Evolutionary conservation across 2,797 vertebrate genomes (phyloP).

Genomic region (Spondyliosoma cantharus): DNA sequence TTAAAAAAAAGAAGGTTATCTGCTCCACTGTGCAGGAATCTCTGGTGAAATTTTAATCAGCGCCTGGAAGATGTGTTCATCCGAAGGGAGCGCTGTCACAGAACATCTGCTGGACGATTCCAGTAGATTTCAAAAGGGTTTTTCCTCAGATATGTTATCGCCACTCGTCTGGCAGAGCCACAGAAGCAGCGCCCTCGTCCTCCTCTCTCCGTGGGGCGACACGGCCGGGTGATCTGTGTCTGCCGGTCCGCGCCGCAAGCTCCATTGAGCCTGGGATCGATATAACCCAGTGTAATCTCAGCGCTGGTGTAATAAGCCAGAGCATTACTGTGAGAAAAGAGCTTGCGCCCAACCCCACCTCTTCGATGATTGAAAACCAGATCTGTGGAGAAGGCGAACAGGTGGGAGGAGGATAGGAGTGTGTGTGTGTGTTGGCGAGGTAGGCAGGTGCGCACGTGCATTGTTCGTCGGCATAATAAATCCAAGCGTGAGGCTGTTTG

Average conservation of each 20-base stretch:
- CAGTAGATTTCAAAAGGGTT: slow-evolving; percentile 4
- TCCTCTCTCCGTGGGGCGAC: slow-evolving; percentile 1
- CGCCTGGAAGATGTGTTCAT: slow-evolving; percentile 17
- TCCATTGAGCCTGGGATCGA: slow-evolving; percentile 64
- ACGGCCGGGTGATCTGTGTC: slow-evolving; percentile 31
- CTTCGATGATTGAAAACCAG: slow-evolving; percentile 53
- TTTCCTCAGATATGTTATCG: slow-evolving; percentile 17
- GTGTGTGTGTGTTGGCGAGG: slow-evolving; percentile 10
- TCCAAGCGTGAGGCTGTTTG: slow-evolving; percentile 15
- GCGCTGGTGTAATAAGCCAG: slow-evolving; percentile 56
- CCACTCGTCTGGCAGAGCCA: slow-evolving; percentile 19
- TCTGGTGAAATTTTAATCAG: slow-evolving; percentile 3
- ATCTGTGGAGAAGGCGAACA: slow-evolving; percentile 10
- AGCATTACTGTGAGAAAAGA: slow-evolving; percentile 46
- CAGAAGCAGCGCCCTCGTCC: slow-evolving; percentile 10
- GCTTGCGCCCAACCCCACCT: slow-evolving; percentile 6
- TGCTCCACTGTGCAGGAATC: background rate
- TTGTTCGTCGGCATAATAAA: slow-evolving; percentile 32
- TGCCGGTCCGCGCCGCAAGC: slow-evolving; percentile 24
- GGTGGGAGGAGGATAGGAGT: slow-evolving; percentile 11
- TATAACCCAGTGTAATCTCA: slow-evolving; percentile 69
- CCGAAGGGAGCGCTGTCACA: slow-evolving; percentile 3
- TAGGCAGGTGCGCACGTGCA: slow-evolving; percentile 9
- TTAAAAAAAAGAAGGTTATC: slow-evolving; percentile 8
- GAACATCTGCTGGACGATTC: slow-evolving; percentile 26